Conservation (phyloP, 2,797 vertebrate genomes). For the Euphonia xanthogaster region DNA sequence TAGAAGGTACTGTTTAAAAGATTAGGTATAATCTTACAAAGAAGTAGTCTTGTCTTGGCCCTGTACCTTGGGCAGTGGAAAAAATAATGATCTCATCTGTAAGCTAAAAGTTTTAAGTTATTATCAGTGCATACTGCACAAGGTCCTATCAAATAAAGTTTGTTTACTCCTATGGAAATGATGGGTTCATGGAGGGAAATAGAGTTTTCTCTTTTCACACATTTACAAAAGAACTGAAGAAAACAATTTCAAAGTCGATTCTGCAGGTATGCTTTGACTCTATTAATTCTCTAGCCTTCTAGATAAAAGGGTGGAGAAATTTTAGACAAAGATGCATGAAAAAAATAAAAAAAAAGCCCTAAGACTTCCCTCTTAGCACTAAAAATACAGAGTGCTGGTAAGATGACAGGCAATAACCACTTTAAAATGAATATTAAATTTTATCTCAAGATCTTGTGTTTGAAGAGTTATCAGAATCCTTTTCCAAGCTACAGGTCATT, state of each 20-base stretch:
- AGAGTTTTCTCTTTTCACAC: background rate
- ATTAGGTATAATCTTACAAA: background rate
- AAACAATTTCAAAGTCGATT: background rate
- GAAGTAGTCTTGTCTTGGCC: background rate
- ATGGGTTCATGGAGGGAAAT: background rate
- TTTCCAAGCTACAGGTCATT: background rate
- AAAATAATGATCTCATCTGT: background rate
- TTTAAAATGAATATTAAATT: background rate
- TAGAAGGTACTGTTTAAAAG: background rate
- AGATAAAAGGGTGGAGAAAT: background rate
- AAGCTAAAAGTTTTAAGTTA: background rate
- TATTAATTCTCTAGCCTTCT: background rate
- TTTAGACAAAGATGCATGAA: background rate
- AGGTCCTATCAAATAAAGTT: background rate
- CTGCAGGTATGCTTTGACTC: background rate
- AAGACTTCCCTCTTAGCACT: background rate
- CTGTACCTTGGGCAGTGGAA: background rate
- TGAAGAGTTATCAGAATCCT: background rate
- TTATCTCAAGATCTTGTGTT: background rate
- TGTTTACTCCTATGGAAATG: background rate
- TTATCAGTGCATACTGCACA: background rate
- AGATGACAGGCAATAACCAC: background rate
- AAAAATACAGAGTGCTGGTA: background rate
- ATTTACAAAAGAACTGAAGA: background rate
- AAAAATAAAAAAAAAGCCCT: background rate